A percentile compares a stretch with the other conserved stretches of the same genome.
Evolutionary conservation across 2,888 invertebrate genomes (phyloP).

Genomic region (Catocala fraxini): DNA sequence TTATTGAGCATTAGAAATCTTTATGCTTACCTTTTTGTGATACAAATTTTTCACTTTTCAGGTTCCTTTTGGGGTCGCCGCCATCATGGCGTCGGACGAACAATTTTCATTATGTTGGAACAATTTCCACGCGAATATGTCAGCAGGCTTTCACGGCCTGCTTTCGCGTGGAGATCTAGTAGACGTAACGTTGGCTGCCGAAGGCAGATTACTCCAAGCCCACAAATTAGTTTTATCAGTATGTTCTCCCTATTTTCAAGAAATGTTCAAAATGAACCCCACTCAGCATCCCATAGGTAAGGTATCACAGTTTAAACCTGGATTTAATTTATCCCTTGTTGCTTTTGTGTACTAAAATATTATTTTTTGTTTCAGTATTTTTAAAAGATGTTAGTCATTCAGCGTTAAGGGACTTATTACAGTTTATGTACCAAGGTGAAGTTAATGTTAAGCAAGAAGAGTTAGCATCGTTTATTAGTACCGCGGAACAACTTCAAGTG

Average conservation of each 20-base stretch:
- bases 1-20: too few species aligned
- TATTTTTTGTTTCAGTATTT: slow-evolving; percentile 87
- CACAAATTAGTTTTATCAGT: slow-evolving; percentile 91
- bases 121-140: slow-evolving; percentile 92
- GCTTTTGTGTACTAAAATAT: slow-evolving; percentile 1
- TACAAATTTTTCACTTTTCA: slow-evolving; percentile 50
- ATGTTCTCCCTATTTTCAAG: slow-evolving; percentile 92
- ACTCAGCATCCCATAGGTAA: slow-evolving; percentile 90
- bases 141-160: slow-evolving; percentile 91
- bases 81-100: slow-evolving; percentile 91
- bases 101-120: slow-evolving; percentile 92
- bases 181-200: slow-evolving; percentile 91
- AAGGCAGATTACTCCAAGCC: slow-evolving; percentile 90
- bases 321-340: slow-evolving; percentile 7
- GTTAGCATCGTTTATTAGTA: slow-evolving; percentile 91
- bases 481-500: slow-evolving; percentile 91
- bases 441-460: slow-evolving; percentile 92
- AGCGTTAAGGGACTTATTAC: slow-evolving; percentile 90
- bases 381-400: slow-evolving; percentile 91
- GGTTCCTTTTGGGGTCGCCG: slow-evolving; percentile 76
- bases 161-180: slow-evolving; percentile 90
- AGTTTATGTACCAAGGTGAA: slow-evolving; percentile 92
- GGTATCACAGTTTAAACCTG: slow-evolving; percentile 33
- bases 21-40: too few species aligned
- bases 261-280: slow-evolving; percentile 91